Evolutionary conservation across 1,140 invertebrate species (phyloP), one percentile per base, ranked within the genome.

Genomic region (Heliconius hermathena): DNA sequence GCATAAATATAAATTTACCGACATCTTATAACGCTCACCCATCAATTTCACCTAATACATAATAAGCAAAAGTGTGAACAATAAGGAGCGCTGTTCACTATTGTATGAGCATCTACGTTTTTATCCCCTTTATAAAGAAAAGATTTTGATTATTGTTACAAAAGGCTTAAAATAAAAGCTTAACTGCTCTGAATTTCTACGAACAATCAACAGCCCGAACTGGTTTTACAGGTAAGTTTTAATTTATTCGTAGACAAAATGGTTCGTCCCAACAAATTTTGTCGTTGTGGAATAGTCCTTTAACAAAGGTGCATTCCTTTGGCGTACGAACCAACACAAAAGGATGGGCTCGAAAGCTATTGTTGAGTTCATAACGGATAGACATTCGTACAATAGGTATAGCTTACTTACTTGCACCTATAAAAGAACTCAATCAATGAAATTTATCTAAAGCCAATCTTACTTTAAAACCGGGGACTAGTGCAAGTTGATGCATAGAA

Each of bases 181-280:
- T 76, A 81, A 74, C 83, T 86, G 82, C 79, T 76, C 82, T 85
- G 85, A 82, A 84, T 83, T 90, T 89, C 89, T 87, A 84, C 83
- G 88, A 89, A 91, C 82, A 88, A 88, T 89, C 82, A 29, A 76
- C 79, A 46, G 57, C 81, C 84, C 71, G 89, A 93, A 90, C 87
- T 80, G 87, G 89, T 93, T 92, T 88, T 83, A 85, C 90, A 93
- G 90, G 91, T 91, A 91, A 83, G 82, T 88, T 85, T 81, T 90
- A 92, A 91, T 87, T 93, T 89, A 89, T 91, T 88, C 85, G 88
- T 91, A 91, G 89, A 91, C 87, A 87, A 90, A 87, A 87, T 84
- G 81, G 81, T 74, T 81, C 74, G 79, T 80, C 82, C 83, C 82
- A 79, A 80, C 72, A 75, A 87, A 87, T 86, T 89, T 89, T 84